Conservation (phyloP, 2,113 vertebrate genomes). For the rabbit (Oryctolagus cuniculus) region mOryCun1.1 NC_091434.1:173261001-173261500, state of each 20-base stretch:
- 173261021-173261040: conserved; percentile 51
- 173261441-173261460: neutral
- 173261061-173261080: conserved; percentile 33
- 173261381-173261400: neutral
- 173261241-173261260: neutral
- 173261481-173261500: conserved; percentile 22
- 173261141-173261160: conserved; percentile 5
- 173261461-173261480: conserved; percentile 15
- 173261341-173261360: neutral
- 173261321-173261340: neutral
- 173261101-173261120: neutral
- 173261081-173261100: conserved; percentile 34
- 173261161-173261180: neutral
- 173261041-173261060: conserved; percentile 57
- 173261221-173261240: neutral
- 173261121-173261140: neutral
- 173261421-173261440: neutral
- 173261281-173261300: conserved; percentile 9
- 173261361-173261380: conserved; percentile 30
- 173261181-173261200: neutral
- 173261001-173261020: conserved; percentile 24
- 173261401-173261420: neutral
- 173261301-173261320: conserved; percentile 12
- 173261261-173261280: neutral
- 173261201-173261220: conserved; percentile 4